Base-by-base conservation (phyloP, 2,797 vertebrate genomes). In the Garrulus glandarius region DNA sequence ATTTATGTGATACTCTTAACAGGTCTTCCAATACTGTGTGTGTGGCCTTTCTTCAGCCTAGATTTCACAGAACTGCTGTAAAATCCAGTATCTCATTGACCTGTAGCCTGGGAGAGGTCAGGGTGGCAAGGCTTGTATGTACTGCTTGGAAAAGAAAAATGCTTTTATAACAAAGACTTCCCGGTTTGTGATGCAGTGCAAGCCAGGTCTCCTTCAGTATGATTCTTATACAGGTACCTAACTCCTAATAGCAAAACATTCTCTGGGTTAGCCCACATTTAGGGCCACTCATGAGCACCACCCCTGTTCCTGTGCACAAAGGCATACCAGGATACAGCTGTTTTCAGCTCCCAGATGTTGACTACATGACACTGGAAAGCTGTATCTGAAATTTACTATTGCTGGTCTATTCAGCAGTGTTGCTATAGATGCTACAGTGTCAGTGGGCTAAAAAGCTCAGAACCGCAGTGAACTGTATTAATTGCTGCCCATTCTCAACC, bases 191-290 rank as follows among this genome's bases (percentile, higher is more conserved):
- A 17, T 64, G n/a, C 43, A 80, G 30, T 29, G 21, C 8, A 9
- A 24, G 24, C 30, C 14, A 26, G 20, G n/a, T 30, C 20, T 87
- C 0, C 0, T 46, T 82, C 60, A n/a, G 55, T 2, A 1, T 16
- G 13, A 21, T 87, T 32, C 44, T 84, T 55, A 26, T 2, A 15
- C 23, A 70, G 47, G 16, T 64, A 23, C 29, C 41, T 39, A 19
- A 32, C 11, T 86, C 39, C 36, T 63, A 49, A n/a, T 4, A 60
- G 30, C 9, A 9, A 13, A 50, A 17, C 20, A 41, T 68, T 74
- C 20, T 78, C 46, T 71, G 37, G 24, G 19, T 47, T 82, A 72
- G 43, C 36, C 12, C 20, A 39, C 55, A 32, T 81, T 87, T 89
- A 23, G 46, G 82, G 17, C 7, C 11, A n/a, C 47, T 69, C 6